A percentile compares a stretch with the other conserved stretches of the same genome.
These are phyloP conservation scores for Corydoras sp. DNA, from an alignment of 2,113 vertebrate species.

Conservation along the genomic window DNA sequence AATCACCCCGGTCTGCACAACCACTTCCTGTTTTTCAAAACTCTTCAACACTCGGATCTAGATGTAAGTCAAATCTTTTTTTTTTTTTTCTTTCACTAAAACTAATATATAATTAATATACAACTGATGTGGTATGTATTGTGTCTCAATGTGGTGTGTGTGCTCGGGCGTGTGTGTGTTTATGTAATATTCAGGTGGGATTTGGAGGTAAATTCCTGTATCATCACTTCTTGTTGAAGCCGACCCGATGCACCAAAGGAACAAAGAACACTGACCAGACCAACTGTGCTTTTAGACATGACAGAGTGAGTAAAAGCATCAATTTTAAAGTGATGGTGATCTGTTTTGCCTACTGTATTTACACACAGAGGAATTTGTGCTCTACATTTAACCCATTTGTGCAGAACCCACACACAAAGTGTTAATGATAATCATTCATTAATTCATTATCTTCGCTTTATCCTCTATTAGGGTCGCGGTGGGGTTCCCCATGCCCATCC, in stretches of 20 bases:
- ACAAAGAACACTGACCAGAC: slow-evolving; percentile 25
- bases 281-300: slow-evolving; percentile 58
- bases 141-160: neutral
- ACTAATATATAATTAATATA: too few species aligned
- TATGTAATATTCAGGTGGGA: slow-evolving; percentile 49
- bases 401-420: too few species aligned
- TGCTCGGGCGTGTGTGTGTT: neutral
- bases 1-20: slow-evolving; percentile 40
- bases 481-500: too few species aligned
- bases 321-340: too few species aligned
- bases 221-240: slow-evolving; percentile 62
- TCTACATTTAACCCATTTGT: too few species aligned
- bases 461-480: too few species aligned
- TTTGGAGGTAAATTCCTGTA: slow-evolving; percentile 55
- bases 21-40: slow-evolving; percentile 60
- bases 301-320: slow-evolving; percentile 52
- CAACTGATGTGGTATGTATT: too few species aligned
- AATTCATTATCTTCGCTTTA: too few species aligned
- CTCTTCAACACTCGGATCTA: slow-evolving; percentile 37
- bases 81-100: too few species aligned
- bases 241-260: slow-evolving; percentile 59
- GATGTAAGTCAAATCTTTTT: slow-evolving; percentile 47
- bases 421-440: too few species aligned
- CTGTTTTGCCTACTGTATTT: too few species aligned
- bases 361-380: too few species aligned